Evolutionary conservation across 2,797 vertebrate species (phyloP).

Genomic region (Salarias fasciatus): DNA sequence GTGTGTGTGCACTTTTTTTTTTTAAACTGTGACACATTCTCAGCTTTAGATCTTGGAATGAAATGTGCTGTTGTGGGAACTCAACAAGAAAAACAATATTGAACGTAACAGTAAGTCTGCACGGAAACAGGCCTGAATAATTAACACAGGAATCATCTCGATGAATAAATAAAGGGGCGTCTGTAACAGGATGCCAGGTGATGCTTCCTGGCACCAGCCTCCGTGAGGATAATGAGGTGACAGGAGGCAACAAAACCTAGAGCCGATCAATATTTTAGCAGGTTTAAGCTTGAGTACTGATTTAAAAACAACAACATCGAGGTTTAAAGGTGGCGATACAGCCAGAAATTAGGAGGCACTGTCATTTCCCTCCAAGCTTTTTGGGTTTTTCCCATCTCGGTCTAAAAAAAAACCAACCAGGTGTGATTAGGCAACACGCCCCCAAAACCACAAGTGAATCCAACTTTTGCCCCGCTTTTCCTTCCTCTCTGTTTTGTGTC

Average conservation of each 20-base stretch:
- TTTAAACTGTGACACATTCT: no score
- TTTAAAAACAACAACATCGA: conserved; percentile 3
- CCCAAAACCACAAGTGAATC: conserved; percentile 53
- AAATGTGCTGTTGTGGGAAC: neutral
- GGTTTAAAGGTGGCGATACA: conserved; percentile 19
- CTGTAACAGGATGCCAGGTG: conserved; percentile 75
- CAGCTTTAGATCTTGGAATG: neutral
- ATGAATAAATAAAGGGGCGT: conserved; percentile 82
- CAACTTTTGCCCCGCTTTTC: conserved; percentile 56
- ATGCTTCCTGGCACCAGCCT: conserved; percentile 66
- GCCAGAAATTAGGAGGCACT: conserved; percentile 4
- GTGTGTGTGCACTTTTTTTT: no score
- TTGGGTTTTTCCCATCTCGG: conserved; percentile 11
- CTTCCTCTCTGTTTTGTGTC: conserved; percentile 67
- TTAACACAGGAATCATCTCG: conserved; percentile 78
- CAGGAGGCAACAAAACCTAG: conserved; percentile 29
- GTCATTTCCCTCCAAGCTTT: neutral
- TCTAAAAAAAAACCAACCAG: conserved; percentile 5
- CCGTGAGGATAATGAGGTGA: conserved; percentile 49
- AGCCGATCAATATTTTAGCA: conserved; percentile 28
- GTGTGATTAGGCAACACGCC: conserved; percentile 21
- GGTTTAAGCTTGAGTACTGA: neutral
- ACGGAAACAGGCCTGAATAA: conserved; percentile 78
- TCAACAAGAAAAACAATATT: conserved; percentile 16
- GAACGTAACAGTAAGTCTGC: conserved; percentile 36